Evolutionary conservation across 2,113 vertebrate species (phyloP).

Genomic region (Leptocoma aspasia): DNA sequence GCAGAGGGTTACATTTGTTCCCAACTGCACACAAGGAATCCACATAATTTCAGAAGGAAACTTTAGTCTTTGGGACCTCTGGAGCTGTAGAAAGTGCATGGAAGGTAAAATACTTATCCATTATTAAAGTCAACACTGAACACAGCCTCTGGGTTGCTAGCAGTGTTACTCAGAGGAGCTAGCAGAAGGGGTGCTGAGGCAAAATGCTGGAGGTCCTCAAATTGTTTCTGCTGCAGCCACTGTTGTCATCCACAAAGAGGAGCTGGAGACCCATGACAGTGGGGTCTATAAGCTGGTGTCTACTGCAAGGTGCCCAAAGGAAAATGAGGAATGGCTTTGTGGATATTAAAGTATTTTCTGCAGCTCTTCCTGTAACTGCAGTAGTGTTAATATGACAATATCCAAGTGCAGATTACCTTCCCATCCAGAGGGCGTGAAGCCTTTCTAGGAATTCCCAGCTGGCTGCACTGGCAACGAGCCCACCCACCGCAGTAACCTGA

Average conservation of each 20-base stretch:
- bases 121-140: neutral
- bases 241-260: conserved; percentile 5
- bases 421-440: neutral
- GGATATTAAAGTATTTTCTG: neutral
- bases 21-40: neutral
- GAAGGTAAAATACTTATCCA: neutral
- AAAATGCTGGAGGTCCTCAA: neutral
- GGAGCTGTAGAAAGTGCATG: neutral
- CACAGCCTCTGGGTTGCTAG: neutral
- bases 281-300: neutral
- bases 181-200: neutral
- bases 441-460: neutral
- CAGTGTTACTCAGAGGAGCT: neutral
- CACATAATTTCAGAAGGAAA: neutral
- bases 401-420: neutral
- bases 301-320: neutral
- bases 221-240: neutral
- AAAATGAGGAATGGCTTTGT: neutral
- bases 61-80: neutral
- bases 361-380: neutral
- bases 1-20: neutral
- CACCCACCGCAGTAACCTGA: neutral
- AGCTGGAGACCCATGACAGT: conserved; percentile 8
- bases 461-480: neutral
- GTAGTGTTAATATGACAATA: neutral